Percentiles rank a stretch among this genome's conserved stretches.
Conservation (phyloP, 2,797 vertebrate species). For the Sebastes kiyomatsui region DNA sequence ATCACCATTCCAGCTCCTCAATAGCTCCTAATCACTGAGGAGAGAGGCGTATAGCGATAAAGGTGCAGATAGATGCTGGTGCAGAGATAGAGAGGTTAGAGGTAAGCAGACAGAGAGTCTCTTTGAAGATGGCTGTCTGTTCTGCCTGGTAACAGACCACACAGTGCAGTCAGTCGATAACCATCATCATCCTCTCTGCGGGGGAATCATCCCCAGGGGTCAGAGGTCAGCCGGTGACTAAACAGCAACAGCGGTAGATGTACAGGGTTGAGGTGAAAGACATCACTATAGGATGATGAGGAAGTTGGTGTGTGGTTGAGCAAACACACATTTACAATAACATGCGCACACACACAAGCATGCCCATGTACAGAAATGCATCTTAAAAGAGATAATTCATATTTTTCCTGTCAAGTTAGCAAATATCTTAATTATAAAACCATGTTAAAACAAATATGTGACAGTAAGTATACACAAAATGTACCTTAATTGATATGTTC, state of each 20-base stretch:
- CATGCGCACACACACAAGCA: background rate
- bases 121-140: constrained; percentile 55
- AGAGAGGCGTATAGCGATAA: background rate
- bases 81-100: constrained; percentile 44
- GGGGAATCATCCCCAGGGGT: constrained; percentile 46
- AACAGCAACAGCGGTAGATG: constrained; percentile 30
- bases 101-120: constrained; percentile 30
- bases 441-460: too few species aligned
- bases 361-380: background rate
- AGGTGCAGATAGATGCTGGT: constrained; percentile 34
- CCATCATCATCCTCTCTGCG: constrained; percentile 44
- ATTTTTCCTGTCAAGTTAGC: too few species aligned
- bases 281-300: background rate
- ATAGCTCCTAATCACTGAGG: background rate
- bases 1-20: background rate
- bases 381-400: too few species aligned
- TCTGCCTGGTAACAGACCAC: constrained; percentile 60
- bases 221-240: constrained; percentile 53
- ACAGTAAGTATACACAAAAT: too few species aligned
- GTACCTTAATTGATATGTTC: background rate
- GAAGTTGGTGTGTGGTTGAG: background rate
- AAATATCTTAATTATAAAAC: too few species aligned
- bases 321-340: too few species aligned
- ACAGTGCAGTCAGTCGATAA: constrained; percentile 37
- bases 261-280: background rate